These are phyloP conservation scores for Arrhamphus sclerolepis DNA, from an alignment of 2,797 vertebrate genomes.

Conservation along the genomic window DNA sequence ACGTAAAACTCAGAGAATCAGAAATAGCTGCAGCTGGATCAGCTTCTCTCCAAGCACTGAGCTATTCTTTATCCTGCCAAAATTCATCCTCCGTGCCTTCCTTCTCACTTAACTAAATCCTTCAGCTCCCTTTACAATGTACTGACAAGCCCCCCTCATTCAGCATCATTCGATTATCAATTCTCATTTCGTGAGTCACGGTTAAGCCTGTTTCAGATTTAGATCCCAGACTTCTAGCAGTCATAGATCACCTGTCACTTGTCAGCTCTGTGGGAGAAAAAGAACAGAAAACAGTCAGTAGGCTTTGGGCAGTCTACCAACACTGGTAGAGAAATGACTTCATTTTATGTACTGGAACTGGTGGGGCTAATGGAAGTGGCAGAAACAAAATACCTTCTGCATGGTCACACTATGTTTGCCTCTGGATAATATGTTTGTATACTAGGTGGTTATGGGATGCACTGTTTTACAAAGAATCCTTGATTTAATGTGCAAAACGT, in stretches of 20 bases:
- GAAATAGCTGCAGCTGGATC: conserved; percentile 66
- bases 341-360: conserved; percentile 55
- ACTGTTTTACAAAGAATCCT: not conserved
- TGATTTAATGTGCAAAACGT: too few species aligned
- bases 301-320: conserved; percentile 58
- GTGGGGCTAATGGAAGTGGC: conserved; percentile 52
- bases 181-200: conserved; percentile 71
- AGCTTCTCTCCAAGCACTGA: conserved; percentile 54
- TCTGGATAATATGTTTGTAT: conserved; percentile 22
- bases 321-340: conserved; percentile 54
- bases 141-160: conserved; percentile 77
- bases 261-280: conserved; percentile 58
- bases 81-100: conserved; percentile 73
- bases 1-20: conserved; percentile 62
- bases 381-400: conserved; percentile 54
- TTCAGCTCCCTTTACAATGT: conserved; percentile 72
- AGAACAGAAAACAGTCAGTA: conserved; percentile 61
- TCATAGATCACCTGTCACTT: conserved; percentile 78
- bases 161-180: conserved; percentile 80
- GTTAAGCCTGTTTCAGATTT: conserved; percentile 75
- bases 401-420: conserved; percentile 29
- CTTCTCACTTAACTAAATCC: conserved; percentile 74
- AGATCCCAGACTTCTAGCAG: conserved; percentile 66
- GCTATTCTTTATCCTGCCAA: conserved; percentile 77
- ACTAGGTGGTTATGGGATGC: conserved; percentile 22